These are phyloP conservation scores for Drosophila micromelanica DNA, from an alignment of 1,140 invertebrate species.

Conservation along the genomic window DNA sequence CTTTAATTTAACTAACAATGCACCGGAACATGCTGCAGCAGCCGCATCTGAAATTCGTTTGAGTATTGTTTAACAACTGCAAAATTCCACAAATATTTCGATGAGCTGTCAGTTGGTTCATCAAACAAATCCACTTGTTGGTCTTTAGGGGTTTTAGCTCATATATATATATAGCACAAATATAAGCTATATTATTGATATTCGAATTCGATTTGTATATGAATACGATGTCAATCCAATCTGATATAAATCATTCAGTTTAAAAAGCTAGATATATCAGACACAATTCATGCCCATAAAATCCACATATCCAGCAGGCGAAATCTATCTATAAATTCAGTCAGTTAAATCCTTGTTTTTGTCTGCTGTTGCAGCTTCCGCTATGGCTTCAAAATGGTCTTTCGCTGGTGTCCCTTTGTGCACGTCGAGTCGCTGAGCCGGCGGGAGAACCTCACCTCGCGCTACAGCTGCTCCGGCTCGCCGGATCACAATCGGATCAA, in stretches of 20 bases:
- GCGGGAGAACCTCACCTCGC: constrained; percentile 88
- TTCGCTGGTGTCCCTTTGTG: constrained; percentile 92
- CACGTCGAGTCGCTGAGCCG: constrained; percentile 88
- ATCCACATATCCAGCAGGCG: not conserved
- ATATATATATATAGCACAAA: too few species aligned
- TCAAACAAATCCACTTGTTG: not conserved
- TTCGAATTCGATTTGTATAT: constrained; percentile 3
- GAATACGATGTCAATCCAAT: too few species aligned
- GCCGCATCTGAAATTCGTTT: not conserved
- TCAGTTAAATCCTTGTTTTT: not conserved
- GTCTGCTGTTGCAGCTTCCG: constrained; percentile 89
- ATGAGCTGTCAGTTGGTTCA: not conserved
- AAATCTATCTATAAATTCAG: not conserved
- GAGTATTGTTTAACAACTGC: not conserved
- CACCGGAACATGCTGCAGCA: not conserved
- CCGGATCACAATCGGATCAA: constrained; percentile 89
- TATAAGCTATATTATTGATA: not conserved
- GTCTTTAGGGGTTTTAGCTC: not conserved
- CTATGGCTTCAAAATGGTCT: constrained; percentile 94
- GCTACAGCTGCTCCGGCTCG: constrained; percentile 89
- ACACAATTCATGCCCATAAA: too few species aligned
- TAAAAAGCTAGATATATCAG: too few species aligned
- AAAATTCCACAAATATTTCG: not conserved
- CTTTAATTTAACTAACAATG: not conserved
- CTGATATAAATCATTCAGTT: too few species aligned